These are phyloP conservation scores for Merluccius polli DNA, from an alignment of 2,797 vertebrate genomes.

Conservation along the genomic window DNA sequence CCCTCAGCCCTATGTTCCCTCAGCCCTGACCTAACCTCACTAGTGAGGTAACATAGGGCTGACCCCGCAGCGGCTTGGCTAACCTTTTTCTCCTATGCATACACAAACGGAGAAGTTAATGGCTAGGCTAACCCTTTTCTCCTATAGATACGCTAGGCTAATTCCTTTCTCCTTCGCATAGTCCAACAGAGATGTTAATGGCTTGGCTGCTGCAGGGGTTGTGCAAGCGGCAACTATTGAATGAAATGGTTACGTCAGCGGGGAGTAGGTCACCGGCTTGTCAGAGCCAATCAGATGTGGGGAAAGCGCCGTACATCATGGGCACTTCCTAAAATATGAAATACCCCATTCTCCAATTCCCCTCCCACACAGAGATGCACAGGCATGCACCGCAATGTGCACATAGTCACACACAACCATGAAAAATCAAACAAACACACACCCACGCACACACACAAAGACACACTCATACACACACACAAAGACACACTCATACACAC, in stretches of 20 bases:
- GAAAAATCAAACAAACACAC: too few relatives aligned
- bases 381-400: too few relatives aligned
- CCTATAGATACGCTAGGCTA: not conserved
- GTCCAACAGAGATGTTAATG: slow-evolving; percentile 1
- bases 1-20: too few relatives aligned
- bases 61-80: too few relatives aligned
- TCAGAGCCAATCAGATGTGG: slow-evolving; percentile 39
- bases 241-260: slow-evolving; percentile 22
- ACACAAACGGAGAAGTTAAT: too few relatives aligned
- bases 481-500: not conserved
- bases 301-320: slow-evolving; percentile 37
- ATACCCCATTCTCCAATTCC: slow-evolving; percentile 1
- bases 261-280: slow-evolving; percentile 25
- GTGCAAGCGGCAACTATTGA: slow-evolving; percentile 18
- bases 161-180: not conserved
- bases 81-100: too few relatives aligned
- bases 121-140: not conserved
- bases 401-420: too few relatives aligned
- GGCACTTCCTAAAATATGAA: slow-evolving; percentile 30
- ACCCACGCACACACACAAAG: too few relatives aligned
- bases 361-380: not conserved
- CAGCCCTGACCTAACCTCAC: too few relatives aligned
- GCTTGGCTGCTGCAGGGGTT: slow-evolving; percentile 2
- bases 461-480: not conserved
- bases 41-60: too few relatives aligned